Percentiles rank a stretch among this genome's conserved stretches.
Conservation (phyloP, 2,888 invertebrate genomes). For the Acanthococcus lagerstroemiae region DNA sequence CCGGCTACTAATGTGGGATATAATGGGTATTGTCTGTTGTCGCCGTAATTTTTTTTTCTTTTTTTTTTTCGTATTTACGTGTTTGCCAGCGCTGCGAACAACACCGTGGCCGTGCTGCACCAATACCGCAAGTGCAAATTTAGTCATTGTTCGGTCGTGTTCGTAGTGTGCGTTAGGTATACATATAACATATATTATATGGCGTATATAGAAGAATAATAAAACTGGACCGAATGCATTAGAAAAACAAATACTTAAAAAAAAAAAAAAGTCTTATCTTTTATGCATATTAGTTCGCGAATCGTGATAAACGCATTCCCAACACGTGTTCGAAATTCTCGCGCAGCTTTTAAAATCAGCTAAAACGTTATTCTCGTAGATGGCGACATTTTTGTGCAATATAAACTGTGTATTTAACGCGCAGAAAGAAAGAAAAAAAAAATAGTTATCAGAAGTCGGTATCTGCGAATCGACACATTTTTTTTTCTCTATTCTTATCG, state of each 20-base stretch:
- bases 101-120: neutral
- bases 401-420: too few relatives aligned
- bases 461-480: neutral
- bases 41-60: neutral
- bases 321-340: conserved; percentile 24
- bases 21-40: conserved; percentile 25
- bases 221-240: too few relatives aligned
- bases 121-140: conserved; percentile 22
- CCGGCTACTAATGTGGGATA: conserved; percentile 22
- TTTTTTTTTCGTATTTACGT: neutral
- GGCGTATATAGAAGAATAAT: too few relatives aligned
- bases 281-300: conserved; percentile 24
- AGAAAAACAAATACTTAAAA: too few relatives aligned
- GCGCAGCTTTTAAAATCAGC: neutral
- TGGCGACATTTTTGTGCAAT: too few relatives aligned
- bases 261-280: conserved; percentile 5
- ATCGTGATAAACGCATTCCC: conserved; percentile 23
- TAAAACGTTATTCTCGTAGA: neutral
- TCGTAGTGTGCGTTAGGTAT: neutral
- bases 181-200: too few relatives aligned
- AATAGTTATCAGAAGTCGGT: neutral
- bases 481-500: neutral
- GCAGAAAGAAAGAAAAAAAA: too few relatives aligned
- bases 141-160: conserved; percentile 30
- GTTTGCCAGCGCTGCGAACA: too few relatives aligned